Evolutionary conservation across 2,113 vertebrate genomes (phyloP).

Genomic region (Cygnus atratus): DNA sequence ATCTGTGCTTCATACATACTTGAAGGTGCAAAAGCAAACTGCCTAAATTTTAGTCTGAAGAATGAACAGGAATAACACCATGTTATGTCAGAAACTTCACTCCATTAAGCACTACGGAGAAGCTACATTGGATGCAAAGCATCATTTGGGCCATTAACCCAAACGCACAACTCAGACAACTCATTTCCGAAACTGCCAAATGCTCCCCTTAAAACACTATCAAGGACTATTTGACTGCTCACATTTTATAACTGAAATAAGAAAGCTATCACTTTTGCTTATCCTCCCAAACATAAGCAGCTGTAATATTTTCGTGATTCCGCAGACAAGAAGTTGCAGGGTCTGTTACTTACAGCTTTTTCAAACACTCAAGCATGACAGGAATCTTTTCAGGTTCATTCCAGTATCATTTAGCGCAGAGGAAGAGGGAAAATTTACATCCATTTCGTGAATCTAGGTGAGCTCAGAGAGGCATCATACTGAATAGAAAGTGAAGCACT

Average conservation of each 20-base stretch:
- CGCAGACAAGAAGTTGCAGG: not conserved
- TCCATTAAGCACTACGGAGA: not conserved
- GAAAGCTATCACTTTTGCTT: not conserved
- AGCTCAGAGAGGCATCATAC: not conserved
- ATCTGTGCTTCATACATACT: not conserved
- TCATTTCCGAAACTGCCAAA: not conserved
- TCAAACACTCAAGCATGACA: not conserved
- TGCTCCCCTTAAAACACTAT: not conserved
- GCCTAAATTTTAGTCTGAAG: not conserved
- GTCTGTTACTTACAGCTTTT: not conserved
- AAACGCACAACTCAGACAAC: not conserved
- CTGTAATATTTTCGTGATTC: not conserved
- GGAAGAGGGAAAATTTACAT: not conserved
- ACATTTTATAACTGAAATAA: not conserved
- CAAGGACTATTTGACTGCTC: not conserved
- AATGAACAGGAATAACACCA: not conserved
- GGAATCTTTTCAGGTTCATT: not conserved
- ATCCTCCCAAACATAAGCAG: not conserved
- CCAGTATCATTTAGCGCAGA: not conserved
- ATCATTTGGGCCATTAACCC: not conserved
- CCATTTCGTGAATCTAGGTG: not conserved
- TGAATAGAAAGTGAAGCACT: not conserved
- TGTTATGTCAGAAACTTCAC: not conserved
- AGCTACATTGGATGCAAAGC: not conserved
- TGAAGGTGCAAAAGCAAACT: not conserved